Evolutionary conservation across 2,113 vertebrate species (phyloP), one percentile per base, ranked within the genome.

Genomic region (Cyphomyrus plagiostoma): DNA sequence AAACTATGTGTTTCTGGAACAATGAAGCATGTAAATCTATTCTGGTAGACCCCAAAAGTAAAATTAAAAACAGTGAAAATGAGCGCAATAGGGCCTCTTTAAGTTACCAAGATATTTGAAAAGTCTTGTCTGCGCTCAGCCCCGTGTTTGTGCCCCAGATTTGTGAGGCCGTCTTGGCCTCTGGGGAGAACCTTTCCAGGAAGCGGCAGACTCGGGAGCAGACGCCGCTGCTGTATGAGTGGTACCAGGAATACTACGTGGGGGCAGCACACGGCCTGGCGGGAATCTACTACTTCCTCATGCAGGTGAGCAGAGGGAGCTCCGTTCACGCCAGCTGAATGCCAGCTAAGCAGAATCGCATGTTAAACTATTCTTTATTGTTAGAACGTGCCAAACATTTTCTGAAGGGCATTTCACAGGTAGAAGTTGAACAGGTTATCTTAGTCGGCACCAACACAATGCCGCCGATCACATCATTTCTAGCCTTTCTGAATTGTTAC

Each of bases 221-320:
- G 90, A 97, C 95, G 88, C 98, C 98, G 0, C 95, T 99, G 91
- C 97, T 99, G 97, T 99, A 97, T 17, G 98, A 99, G 92, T 99
- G 98, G 98, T 98, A 99, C 95, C 96, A 97, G 92, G 98, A 99
- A 91, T 97, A 97, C 93, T 99, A 99, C 0, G 96, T 99, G 0
- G 98, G 98, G 1, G 97, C 98, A 0, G 98, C 98, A 46, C 98
- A 99, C 2, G 98, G 98, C 11, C 95, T 99, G 88, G 96, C 98
- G 2, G 98, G 98, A 74, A 99, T 99, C 94, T 99, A 99, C 91
- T 99, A 99, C 93, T 99, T 93, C 92, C 96, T 99, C 90, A 97
- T 99, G 98, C 98, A 99, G 98, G 98, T 99, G 91, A 15, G 74
- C 74, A 17, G 70, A 26, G 26, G 26, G 30, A 2, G 10, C 3